These are phyloP conservation scores for Passer montanus DNA, from an alignment of 2,113 vertebrate species.

Conservation along the genomic window DNA sequence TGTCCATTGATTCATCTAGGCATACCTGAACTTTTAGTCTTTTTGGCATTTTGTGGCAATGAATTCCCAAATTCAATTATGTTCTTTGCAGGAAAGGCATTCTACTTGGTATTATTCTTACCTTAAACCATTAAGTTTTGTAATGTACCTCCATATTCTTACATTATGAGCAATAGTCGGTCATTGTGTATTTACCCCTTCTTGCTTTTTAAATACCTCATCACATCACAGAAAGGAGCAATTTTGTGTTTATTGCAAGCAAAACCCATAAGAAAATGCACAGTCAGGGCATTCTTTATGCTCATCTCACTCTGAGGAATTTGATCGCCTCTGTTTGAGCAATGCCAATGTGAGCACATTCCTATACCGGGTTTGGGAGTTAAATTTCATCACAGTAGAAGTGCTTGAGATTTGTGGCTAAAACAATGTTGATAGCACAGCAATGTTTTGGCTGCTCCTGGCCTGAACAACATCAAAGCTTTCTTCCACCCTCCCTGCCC, in stretches of 20 bases:
- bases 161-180: not conserved
- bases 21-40: not conserved
- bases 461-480: not conserved
- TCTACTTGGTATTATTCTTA: not conserved
- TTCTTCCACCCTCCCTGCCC: not conserved
- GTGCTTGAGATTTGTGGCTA: not conserved
- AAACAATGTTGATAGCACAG: not conserved
- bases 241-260: not conserved
- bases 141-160: not conserved
- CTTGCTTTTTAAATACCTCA: not conserved
- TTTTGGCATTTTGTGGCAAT: not conserved
- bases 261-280: not conserved
- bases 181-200: not conserved
- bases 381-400: not conserved
- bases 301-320: not conserved
- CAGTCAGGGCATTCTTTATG: not conserved
- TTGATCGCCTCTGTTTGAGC: not conserved
- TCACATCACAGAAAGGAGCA: not conserved
- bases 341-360: not conserved
- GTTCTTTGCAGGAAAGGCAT: not conserved
- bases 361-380: not conserved
- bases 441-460: not conserved
- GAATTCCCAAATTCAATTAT: not conserved
- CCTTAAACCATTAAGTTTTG: not conserved
- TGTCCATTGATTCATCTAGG: not conserved